phyloP scores from a whole-genome alignment of 2,888 invertebrate species.

The Melanostoma mellinum region DNA sequence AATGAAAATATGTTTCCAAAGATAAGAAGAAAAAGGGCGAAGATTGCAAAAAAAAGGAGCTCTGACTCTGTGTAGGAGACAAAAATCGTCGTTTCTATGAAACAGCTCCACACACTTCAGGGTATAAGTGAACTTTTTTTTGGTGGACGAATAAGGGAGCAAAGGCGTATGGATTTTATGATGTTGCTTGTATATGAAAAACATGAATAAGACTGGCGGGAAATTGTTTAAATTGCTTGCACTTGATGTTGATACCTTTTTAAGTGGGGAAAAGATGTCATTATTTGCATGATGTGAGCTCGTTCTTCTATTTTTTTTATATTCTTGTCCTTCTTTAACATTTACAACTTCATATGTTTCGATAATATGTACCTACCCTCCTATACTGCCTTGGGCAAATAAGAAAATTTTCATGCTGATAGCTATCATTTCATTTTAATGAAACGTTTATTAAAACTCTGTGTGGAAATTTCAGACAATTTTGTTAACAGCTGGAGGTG shows the following conservation, averaged over 20 bases:
- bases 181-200: slow-evolving; percentile 9
- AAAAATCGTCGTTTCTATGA: too few relatives aligned
- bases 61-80: background rate
- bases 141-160: background rate
- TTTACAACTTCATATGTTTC: slow-evolving; percentile 29
- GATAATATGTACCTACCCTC: background rate
- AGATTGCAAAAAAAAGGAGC: background rate
- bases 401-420: slow-evolving; percentile 14
- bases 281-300: slow-evolving; percentile 54
- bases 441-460: slow-evolving; percentile 7
- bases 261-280: slow-evolving; percentile 23
- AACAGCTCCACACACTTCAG: too few relatives aligned
- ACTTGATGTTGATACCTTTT: slow-evolving; percentile 35
- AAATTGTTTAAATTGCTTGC: slow-evolving; percentile 49
- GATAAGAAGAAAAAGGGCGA: slow-evolving; percentile 26
- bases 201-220: slow-evolving; percentile 30
- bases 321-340: background rate
- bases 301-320: background rate
- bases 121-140: background rate
- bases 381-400: slow-evolving; percentile 15
- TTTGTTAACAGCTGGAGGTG: too few relatives aligned
- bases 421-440: slow-evolving; percentile 8
- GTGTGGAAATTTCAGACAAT: background rate
- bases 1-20: slow-evolving; percentile 56
- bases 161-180: background rate